phyloP scores from a whole-genome alignment of 2,888 invertebrate genomes.

The Biston stratarius region DNA sequence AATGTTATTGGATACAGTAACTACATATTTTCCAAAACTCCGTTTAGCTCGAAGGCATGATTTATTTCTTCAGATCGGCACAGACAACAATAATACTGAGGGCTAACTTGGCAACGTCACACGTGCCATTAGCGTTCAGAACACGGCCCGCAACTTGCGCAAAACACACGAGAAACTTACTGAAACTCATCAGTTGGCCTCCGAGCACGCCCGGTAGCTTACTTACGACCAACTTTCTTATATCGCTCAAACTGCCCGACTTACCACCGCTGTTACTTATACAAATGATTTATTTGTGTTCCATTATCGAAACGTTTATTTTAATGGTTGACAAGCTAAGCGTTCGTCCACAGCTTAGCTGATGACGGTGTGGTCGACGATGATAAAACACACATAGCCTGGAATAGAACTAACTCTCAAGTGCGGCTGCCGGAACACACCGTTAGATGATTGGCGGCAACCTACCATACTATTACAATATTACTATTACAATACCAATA shows the following conservation, averaged over 20 bases:
- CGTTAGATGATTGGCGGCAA: no score
- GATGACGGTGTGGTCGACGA: no score
- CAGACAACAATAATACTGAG: conserved; percentile 31
- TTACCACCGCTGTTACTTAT: conserved; percentile 51
- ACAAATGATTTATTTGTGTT: conserved; percentile 34
- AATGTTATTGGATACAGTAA: no score
- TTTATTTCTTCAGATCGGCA: conserved; percentile 14
- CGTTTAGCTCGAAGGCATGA: neutral
- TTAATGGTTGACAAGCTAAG: neutral
- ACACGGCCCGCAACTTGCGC: conserved; percentile 63
- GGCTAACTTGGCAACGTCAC: conserved; percentile 43
- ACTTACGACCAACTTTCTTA: conserved; percentile 72
- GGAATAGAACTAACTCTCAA: no score
- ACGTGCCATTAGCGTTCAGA: conserved; percentile 61
- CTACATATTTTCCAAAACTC: no score
- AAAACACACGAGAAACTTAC: conserved; percentile 72
- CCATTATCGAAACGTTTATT: neutral
- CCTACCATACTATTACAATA: no score
- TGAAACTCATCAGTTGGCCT: conserved; percentile 79
- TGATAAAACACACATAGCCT: no score
- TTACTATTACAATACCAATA: no score
- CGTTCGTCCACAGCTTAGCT: no score
- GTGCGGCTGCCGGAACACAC: no score
- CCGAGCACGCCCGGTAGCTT: conserved; percentile 69
- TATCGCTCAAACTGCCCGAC: conserved; percentile 59